Base-by-base conservation (phyloP, 2,113 vertebrate genomes). In the Apus apus region DNA sequence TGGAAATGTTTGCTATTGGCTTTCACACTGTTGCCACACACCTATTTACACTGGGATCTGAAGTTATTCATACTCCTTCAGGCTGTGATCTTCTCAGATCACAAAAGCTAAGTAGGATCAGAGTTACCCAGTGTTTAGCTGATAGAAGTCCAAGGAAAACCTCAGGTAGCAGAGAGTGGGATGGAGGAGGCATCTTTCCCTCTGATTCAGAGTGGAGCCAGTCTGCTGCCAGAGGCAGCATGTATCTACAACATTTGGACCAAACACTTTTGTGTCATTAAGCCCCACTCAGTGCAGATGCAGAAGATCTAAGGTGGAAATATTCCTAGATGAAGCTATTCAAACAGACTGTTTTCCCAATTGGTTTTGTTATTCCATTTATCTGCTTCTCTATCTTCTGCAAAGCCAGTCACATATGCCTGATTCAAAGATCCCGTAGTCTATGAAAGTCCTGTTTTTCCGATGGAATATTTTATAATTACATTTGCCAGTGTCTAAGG, bases 401-500 rank as follows among this genome's bases (percentile, higher is more conserved):
- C 77, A 92, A 80, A 92, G 77, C 86, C 70, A 77, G 51, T 80
- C 88, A 79, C 56, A 22, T 38, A 32, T 19, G 82, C 20, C 68
- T 74, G 27, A 70, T 54, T 7, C 68, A 80, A 93, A 90, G 60
- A 46, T 88, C 60, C 83, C 71, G 76, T 88, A 85, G 77, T 92
- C 72, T 81, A n/a, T 56, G 57, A 51, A 64, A 71, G 92, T 71
- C 46, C 54, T 74, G 15, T 92, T 56, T 86, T 94, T 92, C 83
- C 87, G n/a, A 21, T 71, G 86, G 60, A 51, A 77, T 90, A 87
- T 75, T 74, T 81, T 78, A 21, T 88, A 90, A 86, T 90, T 92
- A 90, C 34, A 40, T 89, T 86, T 93, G 7, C 21, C 43, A n/a
- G 15, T 27, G 79, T 89, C 38, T 94, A 77, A 88, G 20, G 43